These are phyloP conservation scores for Philotrypesis tridentata DNA, from an alignment of 1,140 invertebrate species.

Conservation along the genomic window DNA sequence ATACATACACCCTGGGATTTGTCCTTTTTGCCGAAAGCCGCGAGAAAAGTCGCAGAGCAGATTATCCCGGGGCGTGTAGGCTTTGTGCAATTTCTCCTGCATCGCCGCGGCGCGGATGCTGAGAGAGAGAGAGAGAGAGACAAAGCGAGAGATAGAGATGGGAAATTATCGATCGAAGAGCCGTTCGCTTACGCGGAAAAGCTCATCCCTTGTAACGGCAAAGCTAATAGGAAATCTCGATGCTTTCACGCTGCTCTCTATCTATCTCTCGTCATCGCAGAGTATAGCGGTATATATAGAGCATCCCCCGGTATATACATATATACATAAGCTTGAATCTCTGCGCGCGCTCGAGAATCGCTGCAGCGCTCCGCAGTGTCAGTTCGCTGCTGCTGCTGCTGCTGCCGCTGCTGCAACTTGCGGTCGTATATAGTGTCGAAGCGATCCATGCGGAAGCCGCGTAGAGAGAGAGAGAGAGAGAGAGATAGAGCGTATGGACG, in stretches of 20 bases:
- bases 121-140: too few relatives aligned
- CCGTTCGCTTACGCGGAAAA: neutral
- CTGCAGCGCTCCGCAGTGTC: neutral
- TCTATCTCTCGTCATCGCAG: too few relatives aligned
- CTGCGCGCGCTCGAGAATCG: neutral
- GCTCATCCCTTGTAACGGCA: neutral
- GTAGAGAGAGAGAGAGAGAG: too few relatives aligned
- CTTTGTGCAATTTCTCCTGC: too few relatives aligned
- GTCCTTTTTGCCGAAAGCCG: neutral
- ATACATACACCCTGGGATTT: neutral
- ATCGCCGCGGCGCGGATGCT: too few relatives aligned
- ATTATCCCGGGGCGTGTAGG: too few relatives aligned
- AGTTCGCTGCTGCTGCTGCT: neutral
- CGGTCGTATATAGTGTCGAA: neutral
- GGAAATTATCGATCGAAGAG: constrained; percentile 4
- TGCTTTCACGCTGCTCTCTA: neutral
- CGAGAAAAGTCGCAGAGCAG: too few relatives aligned
- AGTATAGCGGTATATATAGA: too few relatives aligned
- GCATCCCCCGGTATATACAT: too few relatives aligned
- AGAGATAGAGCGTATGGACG: too few relatives aligned
- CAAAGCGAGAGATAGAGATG: too few relatives aligned
- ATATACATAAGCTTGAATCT: neutral
- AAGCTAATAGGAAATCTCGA: constrained; percentile 11
- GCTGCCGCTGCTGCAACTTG: neutral
- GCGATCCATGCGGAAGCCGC: neutral